Base-by-base conservation (phyloP, 1,140 invertebrate species). In the Leptopilina boulardi region DNA sequence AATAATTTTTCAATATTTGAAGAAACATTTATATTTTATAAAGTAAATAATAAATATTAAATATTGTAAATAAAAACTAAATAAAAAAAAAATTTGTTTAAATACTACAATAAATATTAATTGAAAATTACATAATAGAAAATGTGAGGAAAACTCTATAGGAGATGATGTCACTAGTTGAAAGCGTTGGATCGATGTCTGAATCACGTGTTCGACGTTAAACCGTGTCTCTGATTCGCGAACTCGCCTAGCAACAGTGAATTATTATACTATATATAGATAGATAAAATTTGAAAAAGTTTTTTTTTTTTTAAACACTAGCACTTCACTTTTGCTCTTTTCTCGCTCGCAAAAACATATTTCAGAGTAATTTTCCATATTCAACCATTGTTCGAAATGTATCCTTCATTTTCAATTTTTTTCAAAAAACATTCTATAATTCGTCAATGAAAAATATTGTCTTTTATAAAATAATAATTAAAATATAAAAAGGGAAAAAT, bases 231-330 rank as follows among this genome's bases (percentile, higher is more conserved):
- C 77, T 81, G 80, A 84, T 84, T 83, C 80, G 83, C 80, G 80
- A 83, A 81, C 80, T 81, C 81, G 80, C 83, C 83, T 82, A 84
- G 81, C 83, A 83, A 84, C 82, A 84, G 82, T 18, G 44, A 47
- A 47, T 47, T 47, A 47, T 47, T 47, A 30, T n/a, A 42, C 41
- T 42, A 42, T 11, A 51, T 18, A 51, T 5, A 8, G 3, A 51
- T 47, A n/a, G 18, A 51, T n/a, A 51, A 51, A 51, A 51, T 51
- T 51, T n/a, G 0, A n/a, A 44, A 44, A 44, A 44, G 0, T 44
- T 13, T 2, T 15, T 1, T 44, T 44, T 13, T 2, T 15, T 1
- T 44, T 3, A 13, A 3, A 15, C 15, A n/a, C 42, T 5, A 9
- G 9, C 11, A 10, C 2, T 42, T 42, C 41, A 15, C 11, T 47